Evolutionary conservation across 1,140 invertebrate genomes (phyloP).

Genomic region (Leptinotarsa undecemlineata): DNA sequence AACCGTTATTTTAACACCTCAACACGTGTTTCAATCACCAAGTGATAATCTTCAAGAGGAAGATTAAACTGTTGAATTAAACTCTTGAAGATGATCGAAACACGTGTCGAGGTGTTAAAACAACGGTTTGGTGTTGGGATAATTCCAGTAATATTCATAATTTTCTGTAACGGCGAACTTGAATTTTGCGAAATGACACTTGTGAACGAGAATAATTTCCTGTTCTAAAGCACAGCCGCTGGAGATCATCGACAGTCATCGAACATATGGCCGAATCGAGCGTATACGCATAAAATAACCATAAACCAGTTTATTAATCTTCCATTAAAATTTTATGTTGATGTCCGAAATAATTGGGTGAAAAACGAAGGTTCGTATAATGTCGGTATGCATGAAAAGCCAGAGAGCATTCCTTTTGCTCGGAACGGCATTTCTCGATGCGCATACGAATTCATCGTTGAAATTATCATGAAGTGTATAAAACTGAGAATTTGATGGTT

Average conservation of each 20-base stretch:
- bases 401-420: neutral
- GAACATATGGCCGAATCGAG: neutral
- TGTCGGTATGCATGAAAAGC: neutral
- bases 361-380: neutral
- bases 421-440: neutral
- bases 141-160: too few relatives aligned
- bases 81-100: too few relatives aligned
- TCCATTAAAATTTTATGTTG: conserved; percentile 4
- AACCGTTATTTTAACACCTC: too few relatives aligned
- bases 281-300: neutral
- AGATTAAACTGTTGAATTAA: too few relatives aligned
- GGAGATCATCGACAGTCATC: neutral
- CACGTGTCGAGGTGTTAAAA: too few relatives aligned
- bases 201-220: too few relatives aligned
- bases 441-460: neutral
- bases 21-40: too few relatives aligned
- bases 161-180: too few relatives aligned
- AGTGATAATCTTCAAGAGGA: too few relatives aligned
- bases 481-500: neutral
- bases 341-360: conserved; percentile 7
- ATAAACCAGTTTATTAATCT: conserved; percentile 6
- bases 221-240: too few relatives aligned
- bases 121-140: too few relatives aligned
- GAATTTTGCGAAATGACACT: too few relatives aligned
- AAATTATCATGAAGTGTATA: neutral